These are phyloP conservation scores for Orientallactaga sibirica DNA, from an alignment of 2,797 vertebrate species.

Conservation along the genomic window DNA sequence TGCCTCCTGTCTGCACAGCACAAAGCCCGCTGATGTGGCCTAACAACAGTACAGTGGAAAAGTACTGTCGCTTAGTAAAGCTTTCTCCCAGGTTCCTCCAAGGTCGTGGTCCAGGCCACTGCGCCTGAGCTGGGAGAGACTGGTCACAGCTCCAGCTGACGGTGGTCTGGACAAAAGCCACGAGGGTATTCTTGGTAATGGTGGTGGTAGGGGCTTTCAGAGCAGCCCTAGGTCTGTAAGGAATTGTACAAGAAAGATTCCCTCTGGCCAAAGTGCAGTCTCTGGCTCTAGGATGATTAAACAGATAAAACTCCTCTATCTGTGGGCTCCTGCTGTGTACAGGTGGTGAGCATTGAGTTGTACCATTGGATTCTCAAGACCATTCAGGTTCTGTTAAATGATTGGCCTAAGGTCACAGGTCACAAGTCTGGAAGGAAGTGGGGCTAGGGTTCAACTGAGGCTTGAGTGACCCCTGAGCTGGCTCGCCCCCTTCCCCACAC, in stretches of 20 bases:
- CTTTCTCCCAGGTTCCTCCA: slow-evolving; percentile 74
- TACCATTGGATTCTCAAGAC: background rate
- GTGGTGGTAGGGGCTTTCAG: background rate
- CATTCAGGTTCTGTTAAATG: background rate
- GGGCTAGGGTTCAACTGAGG: background rate
- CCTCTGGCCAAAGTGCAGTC: slow-evolving; percentile 12
- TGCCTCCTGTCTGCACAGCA: slow-evolving; percentile 87
- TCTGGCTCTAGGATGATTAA: background rate
- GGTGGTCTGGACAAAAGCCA: background rate
- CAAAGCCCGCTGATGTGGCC: slow-evolving; percentile 70
- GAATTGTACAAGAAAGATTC: background rate
- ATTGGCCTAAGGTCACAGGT: slow-evolving; percentile 41
- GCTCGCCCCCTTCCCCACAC: background rate
- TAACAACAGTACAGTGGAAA: slow-evolving; percentile 76
- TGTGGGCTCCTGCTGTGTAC: background rate
- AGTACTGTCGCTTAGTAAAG: slow-evolving; percentile 75
- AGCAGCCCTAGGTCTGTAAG: background rate
- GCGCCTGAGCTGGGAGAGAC: slow-evolving; percentile 24
- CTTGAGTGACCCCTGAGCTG: background rate
- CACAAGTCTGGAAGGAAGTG: background rate
- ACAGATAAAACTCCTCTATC: background rate
- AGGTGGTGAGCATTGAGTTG: background rate
- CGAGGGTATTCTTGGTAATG: background rate
- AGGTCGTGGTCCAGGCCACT: slow-evolving; percentile 73
- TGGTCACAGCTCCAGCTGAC: background rate